Percentiles rank a stretch among this genome's conserved stretches.
Evolutionary conservation across 2,888 invertebrate species (phyloP).

Genomic region (Amphipoea oculea): DNA sequence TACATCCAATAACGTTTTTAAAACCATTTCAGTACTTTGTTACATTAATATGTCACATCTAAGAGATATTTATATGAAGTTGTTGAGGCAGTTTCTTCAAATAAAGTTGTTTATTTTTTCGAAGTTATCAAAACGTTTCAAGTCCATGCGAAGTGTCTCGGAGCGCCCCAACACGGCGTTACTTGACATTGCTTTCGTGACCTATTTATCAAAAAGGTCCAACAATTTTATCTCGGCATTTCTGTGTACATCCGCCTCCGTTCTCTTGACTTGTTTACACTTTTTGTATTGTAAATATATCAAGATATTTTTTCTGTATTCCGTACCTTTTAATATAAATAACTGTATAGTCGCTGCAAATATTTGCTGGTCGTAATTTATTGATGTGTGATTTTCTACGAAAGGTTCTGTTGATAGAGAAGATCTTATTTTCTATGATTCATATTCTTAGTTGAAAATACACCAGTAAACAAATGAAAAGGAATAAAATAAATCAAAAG

Average conservation of each 20-base stretch:
- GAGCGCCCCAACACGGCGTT: slow-evolving; percentile 62
- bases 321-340: slow-evolving; percentile 65
- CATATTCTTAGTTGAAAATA: background rate
- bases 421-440: background rate
- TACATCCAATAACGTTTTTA: slow-evolving; percentile 19
- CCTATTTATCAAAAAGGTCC: slow-evolving; percentile 79
- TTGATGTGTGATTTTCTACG: slow-evolving; percentile 51
- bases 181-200: slow-evolving; percentile 76
- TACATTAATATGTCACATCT: slow-evolving; percentile 20
- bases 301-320: slow-evolving; percentile 69
- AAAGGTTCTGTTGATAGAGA: slow-evolving; percentile 11
- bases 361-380: slow-evolving; percentile 53
- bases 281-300: slow-evolving; percentile 75
- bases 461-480: background rate
- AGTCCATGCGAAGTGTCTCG: slow-evolving; percentile 67
- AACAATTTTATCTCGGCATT: slow-evolving; percentile 75
- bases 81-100: slow-evolving; percentile 24
- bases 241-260: slow-evolving; percentile 72
- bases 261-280: slow-evolving; percentile 71
- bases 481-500: background rate
- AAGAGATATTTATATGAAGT: slow-evolving; percentile 28
- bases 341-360: slow-evolving; percentile 65
- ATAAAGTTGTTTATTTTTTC: slow-evolving; percentile 58
- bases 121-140: slow-evolving; percentile 60
- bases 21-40: slow-evolving; percentile 24